phyloP scores from a whole-genome alignment of 2,797 vertebrate species.

The Sebastolobus altivelis region DNA sequence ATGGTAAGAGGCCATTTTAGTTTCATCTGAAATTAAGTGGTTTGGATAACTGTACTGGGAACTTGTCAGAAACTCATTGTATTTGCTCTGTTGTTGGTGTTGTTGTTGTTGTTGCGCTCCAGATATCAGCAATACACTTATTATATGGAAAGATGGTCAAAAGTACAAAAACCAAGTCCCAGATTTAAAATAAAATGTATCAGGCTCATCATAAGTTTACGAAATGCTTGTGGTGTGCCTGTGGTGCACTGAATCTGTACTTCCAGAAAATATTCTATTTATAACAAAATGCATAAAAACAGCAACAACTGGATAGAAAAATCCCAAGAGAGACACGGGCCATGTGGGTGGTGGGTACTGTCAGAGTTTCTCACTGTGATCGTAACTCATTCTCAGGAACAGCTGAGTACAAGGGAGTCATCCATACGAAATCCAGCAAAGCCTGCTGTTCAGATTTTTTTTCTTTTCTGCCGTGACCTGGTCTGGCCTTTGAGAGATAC shows the following conservation, averaged over 20 bases:
- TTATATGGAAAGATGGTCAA: neutral
- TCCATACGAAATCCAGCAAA: conserved; percentile 76
- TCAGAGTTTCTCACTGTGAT: conserved; percentile 57
- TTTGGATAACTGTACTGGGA: neutral
- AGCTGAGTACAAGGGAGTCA: conserved; percentile 76
- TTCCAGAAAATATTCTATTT: neutral
- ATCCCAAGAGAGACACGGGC: conserved; percentile 23
- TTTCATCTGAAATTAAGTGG: neutral
- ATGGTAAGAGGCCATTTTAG: neutral
- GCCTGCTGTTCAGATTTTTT: conserved; percentile 44
- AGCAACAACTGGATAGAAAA: conserved; percentile 16
- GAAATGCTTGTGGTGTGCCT: too few relatives aligned
- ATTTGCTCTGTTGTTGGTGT: too few relatives aligned
- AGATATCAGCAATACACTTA: neutral
- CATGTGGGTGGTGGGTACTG: conserved; percentile 63
- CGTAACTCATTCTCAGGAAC: conserved; percentile 77
- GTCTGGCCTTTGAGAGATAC: conserved; percentile 69
- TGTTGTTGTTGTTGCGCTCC: neutral
- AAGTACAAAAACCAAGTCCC: neutral
- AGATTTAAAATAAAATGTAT: neutral
- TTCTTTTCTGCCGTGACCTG: conserved; percentile 57
- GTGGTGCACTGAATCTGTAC: neutral
- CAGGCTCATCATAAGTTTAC: neutral
- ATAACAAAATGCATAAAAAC: conserved; percentile 22
- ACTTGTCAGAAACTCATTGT: neutral